These are phyloP conservation scores for Pelmatolapia mariae DNA, from an alignment of 2,113 vertebrate genomes.

Conservation along the genomic window DNA sequence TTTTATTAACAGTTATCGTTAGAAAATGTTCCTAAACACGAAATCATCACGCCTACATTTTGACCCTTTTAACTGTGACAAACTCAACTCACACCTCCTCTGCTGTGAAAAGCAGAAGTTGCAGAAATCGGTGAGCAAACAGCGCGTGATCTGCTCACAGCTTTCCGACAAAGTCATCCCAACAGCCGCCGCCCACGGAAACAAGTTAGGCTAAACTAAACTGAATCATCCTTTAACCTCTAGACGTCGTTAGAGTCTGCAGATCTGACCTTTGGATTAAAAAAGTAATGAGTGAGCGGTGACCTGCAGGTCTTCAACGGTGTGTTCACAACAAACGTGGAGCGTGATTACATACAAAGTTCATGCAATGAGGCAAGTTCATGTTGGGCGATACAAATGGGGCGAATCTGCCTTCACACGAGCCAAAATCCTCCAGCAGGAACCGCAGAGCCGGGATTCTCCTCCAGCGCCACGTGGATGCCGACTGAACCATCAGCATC, in stretches of 20 bases:
- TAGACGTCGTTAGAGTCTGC: not conserved
- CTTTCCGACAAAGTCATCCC: accelerated
- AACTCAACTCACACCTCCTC: not conserved
- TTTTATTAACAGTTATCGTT: not conserved
- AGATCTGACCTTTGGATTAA: not conserved
- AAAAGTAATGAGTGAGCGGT: not conserved
- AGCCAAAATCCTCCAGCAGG: not conserved
- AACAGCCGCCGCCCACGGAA: not conserved
- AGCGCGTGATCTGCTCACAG: accelerated
- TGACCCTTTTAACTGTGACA: not conserved
- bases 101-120: not conserved
- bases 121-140: not conserved
- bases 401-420: not conserved
- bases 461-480: not conserved
- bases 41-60: accelerated
- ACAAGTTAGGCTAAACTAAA: not conserved
- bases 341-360: not conserved
- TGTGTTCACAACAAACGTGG: not conserved
- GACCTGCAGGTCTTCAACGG: not conserved
- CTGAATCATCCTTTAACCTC: not conserved
- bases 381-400: not conserved
- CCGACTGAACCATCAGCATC: not conserved
- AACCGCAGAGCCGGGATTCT: accelerated
- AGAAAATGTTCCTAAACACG: not conserved
- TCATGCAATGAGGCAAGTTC: accelerated